Evolutionary conservation across 2,888 invertebrate genomes (phyloP).

Genomic region (Cephus sareptanus): DNA sequence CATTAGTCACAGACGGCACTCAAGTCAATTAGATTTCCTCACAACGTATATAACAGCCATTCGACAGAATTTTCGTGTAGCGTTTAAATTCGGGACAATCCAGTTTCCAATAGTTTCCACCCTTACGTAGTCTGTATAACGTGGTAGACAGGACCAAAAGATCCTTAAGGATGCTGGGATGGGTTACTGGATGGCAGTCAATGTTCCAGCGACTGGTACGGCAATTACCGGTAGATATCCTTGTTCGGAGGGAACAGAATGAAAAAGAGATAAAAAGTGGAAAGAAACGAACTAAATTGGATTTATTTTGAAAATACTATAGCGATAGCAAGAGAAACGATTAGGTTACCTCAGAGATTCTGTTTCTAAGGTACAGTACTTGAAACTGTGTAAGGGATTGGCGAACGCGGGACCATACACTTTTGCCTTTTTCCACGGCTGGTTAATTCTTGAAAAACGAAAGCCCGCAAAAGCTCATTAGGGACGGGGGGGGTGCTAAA

Average conservation of each 20-base stretch:
- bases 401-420: neutral
- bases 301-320: neutral
- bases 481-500: neutral
- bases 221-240: neutral
- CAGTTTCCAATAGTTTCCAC: neutral
- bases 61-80: too few relatives aligned
- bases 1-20: too few relatives aligned
- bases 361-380: neutral
- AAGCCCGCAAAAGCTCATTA: neutral
- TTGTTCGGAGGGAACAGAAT: neutral
- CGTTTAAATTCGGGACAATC: too few relatives aligned
- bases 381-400: neutral
- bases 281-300: neutral
- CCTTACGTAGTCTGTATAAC: neutral
- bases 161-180: neutral
- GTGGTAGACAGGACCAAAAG: neutral
- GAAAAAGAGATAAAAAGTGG: neutral
- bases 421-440: neutral
- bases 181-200: neutral
- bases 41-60: too few relatives aligned
- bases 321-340: neutral
- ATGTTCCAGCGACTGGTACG: neutral
- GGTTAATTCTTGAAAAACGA: neutral
- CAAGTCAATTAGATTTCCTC: too few relatives aligned
- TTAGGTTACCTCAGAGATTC: neutral